Percentiles rank a stretch among this genome's conserved stretches.
These are phyloP conservation scores for Athene cunicularia DNA, from an alignment of 2,113 vertebrate species.

Conservation along the genomic window DNA sequence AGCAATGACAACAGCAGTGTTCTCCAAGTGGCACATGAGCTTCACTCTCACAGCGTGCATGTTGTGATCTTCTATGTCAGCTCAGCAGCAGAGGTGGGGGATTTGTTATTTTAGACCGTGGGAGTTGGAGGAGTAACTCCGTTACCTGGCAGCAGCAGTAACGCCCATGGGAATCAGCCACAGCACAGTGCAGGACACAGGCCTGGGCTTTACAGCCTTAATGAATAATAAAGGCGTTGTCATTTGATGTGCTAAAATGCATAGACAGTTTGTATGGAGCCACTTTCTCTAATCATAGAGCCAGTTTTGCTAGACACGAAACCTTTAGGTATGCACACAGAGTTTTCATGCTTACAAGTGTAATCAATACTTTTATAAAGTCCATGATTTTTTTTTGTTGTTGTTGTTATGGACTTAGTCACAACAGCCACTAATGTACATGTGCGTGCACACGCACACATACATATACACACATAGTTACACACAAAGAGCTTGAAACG, in stretches of 20 bases:
- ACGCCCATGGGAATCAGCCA: not conserved
- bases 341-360: not conserved
- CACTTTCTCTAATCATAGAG: not conserved
- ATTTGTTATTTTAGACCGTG: not conserved
- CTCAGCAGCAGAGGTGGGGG: not conserved
- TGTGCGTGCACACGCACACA: too few species aligned
- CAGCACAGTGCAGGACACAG: not conserved
- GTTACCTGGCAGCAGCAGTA: not conserved
- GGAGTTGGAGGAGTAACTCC: not conserved
- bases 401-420: not conserved
- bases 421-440: too few species aligned
- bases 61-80: not conserved
- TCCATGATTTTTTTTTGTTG: not conserved
- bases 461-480: too few species aligned
- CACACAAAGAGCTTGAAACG: not conserved
- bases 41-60: not conserved
- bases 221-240: not conserved
- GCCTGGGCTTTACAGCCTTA: not conserved
- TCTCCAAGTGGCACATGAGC: not conserved
- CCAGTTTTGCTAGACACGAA: not conserved
- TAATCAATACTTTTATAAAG: not conserved
- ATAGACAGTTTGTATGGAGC: not conserved
- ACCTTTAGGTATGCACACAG: accelerated
- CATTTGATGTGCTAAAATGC: not conserved
- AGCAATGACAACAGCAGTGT: not conserved